These are phyloP conservation scores for Polyploca ridens DNA, from an alignment of 2,888 invertebrate species.

Conservation along the genomic window DNA sequence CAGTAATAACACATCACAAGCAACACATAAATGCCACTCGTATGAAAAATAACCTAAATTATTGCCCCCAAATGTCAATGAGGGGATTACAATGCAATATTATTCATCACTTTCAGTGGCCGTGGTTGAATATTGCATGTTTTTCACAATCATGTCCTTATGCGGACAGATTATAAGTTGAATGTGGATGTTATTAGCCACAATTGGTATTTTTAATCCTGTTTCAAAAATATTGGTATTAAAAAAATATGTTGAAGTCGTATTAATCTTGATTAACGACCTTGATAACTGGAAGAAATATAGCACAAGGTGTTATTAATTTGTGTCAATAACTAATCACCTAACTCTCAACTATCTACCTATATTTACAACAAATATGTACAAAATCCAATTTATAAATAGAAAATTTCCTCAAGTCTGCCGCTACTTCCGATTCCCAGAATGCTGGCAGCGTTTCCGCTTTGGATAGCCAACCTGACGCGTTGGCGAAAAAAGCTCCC, in stretches of 20 bases:
- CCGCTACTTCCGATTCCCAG: no score
- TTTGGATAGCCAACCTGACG: no score
- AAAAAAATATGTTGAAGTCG: neutral
- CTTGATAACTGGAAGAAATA: no score
- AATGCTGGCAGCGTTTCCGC: no score
- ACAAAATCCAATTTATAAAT: no score
- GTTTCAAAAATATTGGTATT: neutral
- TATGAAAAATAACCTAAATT: slow-evolving; percentile 39
- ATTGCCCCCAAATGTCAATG: slow-evolving; percentile 41
- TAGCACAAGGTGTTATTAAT: no score
- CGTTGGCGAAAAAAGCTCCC: no score
- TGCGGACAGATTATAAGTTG: neutral
- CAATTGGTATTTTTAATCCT: neutral
- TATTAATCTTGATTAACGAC: neutral
- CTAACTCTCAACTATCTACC: no score
- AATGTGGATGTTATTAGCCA: neutral
- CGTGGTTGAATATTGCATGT: neutral
- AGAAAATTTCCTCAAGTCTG: no score
- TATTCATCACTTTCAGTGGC: neutral
- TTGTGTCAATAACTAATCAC: no score
- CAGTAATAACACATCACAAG: slow-evolving; percentile 26
- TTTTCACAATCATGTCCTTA: neutral
- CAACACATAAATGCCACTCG: slow-evolving; percentile 28
- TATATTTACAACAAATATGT: no score
- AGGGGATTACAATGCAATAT: slow-evolving; percentile 41